Conservation (phyloP, 1,140 invertebrate genomes). For the Pollicipes pollicipes region DNA sequence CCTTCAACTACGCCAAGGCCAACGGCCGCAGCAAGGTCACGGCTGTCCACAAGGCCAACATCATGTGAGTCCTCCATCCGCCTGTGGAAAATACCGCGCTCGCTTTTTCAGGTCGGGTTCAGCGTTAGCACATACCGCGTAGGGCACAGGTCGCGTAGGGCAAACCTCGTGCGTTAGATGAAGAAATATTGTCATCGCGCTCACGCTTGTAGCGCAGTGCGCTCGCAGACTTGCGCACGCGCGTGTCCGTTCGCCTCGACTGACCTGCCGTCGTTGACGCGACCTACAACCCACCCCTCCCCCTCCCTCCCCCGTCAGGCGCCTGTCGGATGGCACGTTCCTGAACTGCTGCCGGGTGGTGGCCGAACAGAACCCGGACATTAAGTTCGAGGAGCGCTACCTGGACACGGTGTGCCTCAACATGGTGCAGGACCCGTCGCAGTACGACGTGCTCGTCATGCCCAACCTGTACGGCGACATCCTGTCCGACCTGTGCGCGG, state of each 20-base stretch:
- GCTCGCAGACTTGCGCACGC: no score
- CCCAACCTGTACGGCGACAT: conserved; percentile 99
- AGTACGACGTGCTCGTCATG: conserved; percentile 92
- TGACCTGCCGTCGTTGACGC: no score
- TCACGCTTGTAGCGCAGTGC: no score
- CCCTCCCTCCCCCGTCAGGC: no score
- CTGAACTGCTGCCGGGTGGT: conserved; percentile 86
- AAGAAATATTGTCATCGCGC: no score
- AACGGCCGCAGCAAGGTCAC: conserved; percentile 55
- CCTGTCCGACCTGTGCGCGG: conserved; percentile 96
- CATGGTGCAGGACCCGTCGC: conserved; percentile 74
- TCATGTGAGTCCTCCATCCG: conserved; percentile 60
- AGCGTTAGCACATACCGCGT: no score
- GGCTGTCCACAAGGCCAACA: conserved; percentile 99
- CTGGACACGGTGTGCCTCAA: conserved; percentile 97
- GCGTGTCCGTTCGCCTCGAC: no score
- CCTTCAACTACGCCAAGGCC: conserved; percentile 88
- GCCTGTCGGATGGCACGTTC: conserved; percentile 98
- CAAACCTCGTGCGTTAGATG: no score
- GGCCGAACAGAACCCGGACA: conserved; percentile 77
- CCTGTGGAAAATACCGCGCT: conserved; percentile 8
- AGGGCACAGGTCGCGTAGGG: no score
- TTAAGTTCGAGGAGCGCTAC: conserved; percentile 96
- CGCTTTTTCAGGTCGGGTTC: conserved; percentile 41
- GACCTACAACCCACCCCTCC: no score